Base-by-base conservation (phyloP, 2,888 invertebrate species). In the Aphrophora alni region DNA sequence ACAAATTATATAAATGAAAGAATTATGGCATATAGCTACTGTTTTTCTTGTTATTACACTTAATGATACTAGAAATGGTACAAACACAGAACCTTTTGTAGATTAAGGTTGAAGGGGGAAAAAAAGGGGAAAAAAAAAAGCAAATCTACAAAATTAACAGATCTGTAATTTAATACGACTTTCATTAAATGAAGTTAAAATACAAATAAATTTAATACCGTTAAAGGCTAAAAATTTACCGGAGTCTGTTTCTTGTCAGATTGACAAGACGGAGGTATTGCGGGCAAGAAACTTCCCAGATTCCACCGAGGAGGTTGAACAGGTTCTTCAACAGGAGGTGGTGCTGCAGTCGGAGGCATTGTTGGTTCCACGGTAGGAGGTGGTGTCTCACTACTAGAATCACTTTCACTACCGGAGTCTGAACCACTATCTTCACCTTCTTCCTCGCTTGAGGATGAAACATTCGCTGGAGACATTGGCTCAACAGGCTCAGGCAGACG, bases 321-420 rank as follows among this genome's bases (percentile, higher is more conserved):
- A 44, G 83, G 82, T 24, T 73, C 78, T 27, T 76, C 72, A n/a
- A 72, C 77, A 51, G 33, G 28, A 26, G 51, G 71, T 12, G 68
- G 25, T 21, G 80, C 12, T 10, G 59, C 38, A 7, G 72, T 71
- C 0, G 77, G 44, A 44, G 75, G 71, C n/a, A 27, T 77, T 86
- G 88, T 91, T 88, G 87, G 87, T 14, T 85, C 82, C 8, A 83
- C 81, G 14, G 87, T 83, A 75, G 90, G 90, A 59, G 88, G 90
- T 44, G 88, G 90, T 81, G 90, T 91, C 82, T 91, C 91, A 84
- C 89, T 90, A 85, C 89, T 91, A 3, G 89, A 88, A 77, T 91
- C 92, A 0, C 92, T 90, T 17, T 91, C 91, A 83, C 92, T 91
- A 7, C 82, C 82, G 0, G 84, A 83, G 14, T 84, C 83, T 0